These are phyloP conservation scores for Anguilla anguilla DNA, from an alignment of 2,797 vertebrate genomes.

Conservation along the genomic window DNA sequence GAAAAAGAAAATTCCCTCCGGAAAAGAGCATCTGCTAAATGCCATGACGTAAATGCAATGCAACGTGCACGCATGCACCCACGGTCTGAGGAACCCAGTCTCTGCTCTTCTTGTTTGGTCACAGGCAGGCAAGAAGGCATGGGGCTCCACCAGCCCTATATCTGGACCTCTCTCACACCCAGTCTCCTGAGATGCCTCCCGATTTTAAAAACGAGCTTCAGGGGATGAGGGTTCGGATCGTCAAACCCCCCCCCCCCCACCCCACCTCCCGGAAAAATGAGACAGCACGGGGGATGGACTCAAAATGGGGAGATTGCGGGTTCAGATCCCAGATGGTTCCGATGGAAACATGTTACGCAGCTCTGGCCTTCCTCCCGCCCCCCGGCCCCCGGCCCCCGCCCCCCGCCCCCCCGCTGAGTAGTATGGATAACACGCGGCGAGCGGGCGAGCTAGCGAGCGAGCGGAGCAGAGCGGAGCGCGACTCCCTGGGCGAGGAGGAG, in stretches of 20 bases:
- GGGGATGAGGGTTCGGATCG: background rate
- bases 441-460: background rate
- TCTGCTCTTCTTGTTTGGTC: background rate
- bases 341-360: too few species aligned
- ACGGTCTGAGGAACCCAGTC: background rate
- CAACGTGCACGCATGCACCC: background rate
- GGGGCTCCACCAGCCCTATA: background rate
- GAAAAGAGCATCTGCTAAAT: background rate
- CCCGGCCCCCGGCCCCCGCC: background rate
- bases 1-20: background rate
- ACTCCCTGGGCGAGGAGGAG: background rate
- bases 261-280: background rate
- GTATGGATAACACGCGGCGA: background rate
- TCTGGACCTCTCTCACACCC: slow-evolving; percentile 26
- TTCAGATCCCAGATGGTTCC: background rate
- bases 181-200: background rate
- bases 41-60: background rate
- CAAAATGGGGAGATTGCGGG: background rate
- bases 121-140: background rate
- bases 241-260: background rate
- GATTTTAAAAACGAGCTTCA: background rate
- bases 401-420: background rate
- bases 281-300: too few species aligned
- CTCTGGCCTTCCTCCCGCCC: background rate
- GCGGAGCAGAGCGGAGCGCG: too few species aligned